Evolutionary conservation across 2,797 vertebrate species (phyloP).

Genomic region (Cottoperca gobio): DNA sequence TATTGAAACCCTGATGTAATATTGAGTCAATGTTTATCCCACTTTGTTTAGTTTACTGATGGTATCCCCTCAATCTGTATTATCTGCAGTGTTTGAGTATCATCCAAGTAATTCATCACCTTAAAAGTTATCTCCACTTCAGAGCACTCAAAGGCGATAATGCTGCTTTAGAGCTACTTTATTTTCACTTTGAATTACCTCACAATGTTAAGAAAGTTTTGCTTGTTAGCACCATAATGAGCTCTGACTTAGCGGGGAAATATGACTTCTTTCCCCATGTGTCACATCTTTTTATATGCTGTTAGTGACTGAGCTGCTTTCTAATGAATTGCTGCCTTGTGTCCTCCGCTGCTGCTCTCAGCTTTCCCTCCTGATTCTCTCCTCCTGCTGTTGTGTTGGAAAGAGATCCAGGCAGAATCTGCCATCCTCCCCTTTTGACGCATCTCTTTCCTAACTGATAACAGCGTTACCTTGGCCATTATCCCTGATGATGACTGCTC

Average conservation of each 20-base stretch:
- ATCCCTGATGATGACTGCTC: constrained; percentile 55
- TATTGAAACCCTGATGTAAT: not conserved
- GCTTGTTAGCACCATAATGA: constrained; percentile 66
- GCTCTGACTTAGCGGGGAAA: constrained; percentile 55
- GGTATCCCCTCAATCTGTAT: constrained; percentile 21
- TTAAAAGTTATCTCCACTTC: constrained; percentile 9
- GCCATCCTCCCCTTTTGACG: constrained; percentile 59
- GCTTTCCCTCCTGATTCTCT: constrained; percentile 60
- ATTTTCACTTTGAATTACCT: constrained; percentile 58
- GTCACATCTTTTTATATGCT: constrained; percentile 61
- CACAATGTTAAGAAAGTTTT: constrained; percentile 59
- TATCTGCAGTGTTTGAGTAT: constrained; percentile 7
- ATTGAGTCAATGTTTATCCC: constrained; percentile 2
- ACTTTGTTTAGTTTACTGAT: constrained; percentile 6
- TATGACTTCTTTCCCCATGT: constrained; percentile 7
- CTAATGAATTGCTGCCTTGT: constrained; percentile 70
- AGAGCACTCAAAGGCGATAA: not conserved
- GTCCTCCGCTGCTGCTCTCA: constrained; percentile 50
- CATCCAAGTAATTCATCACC: constrained; percentile 30
- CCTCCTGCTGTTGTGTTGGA: constrained; percentile 74
- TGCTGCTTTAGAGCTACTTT: constrained; percentile 32
- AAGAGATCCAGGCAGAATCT: constrained; percentile 66
- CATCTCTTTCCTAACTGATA: constrained; percentile 61
- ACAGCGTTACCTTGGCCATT: constrained; percentile 67
- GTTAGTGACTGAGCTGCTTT: constrained; percentile 67